These are phyloP conservation scores for Pica pica DNA, from an alignment of 2,113 vertebrate species.

Conservation along the genomic window DNA sequence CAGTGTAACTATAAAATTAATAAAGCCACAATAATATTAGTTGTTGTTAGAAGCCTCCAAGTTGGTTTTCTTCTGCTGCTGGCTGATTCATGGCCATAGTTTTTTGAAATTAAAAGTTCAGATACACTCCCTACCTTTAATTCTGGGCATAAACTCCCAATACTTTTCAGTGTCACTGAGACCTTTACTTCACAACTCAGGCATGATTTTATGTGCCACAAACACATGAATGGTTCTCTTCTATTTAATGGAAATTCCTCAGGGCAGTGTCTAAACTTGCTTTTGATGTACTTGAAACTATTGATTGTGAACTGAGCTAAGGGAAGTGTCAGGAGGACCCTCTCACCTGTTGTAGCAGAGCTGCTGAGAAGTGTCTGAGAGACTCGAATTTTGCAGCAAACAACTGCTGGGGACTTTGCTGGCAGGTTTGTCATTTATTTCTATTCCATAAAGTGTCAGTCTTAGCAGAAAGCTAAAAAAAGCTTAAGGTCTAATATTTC, in stretches of 20 bases:
- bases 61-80: neutral
- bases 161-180: neutral
- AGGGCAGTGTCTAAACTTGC: neutral
- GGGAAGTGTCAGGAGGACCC: neutral
- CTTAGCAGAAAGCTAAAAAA: neutral
- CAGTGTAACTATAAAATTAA: slow-evolving; percentile 8
- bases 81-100: neutral
- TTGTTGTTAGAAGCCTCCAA: neutral
- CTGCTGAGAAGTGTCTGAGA: neutral
- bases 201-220: neutral
- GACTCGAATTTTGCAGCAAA: neutral
- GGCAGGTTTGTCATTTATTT: neutral
- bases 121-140: neutral
- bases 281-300: neutral
- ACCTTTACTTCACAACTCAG: neutral
- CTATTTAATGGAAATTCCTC: neutral
- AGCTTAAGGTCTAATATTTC: neutral
- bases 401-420: neutral
- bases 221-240: neutral
- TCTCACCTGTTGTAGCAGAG: neutral
- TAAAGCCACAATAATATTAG: neutral
- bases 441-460: neutral
- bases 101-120: neutral
- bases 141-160: neutral
- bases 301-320: neutral